Evolutionary conservation across 2,888 invertebrate species (phyloP), one percentile per base, ranked within the genome.

Genomic region (Marronus borbonicus): DNA sequence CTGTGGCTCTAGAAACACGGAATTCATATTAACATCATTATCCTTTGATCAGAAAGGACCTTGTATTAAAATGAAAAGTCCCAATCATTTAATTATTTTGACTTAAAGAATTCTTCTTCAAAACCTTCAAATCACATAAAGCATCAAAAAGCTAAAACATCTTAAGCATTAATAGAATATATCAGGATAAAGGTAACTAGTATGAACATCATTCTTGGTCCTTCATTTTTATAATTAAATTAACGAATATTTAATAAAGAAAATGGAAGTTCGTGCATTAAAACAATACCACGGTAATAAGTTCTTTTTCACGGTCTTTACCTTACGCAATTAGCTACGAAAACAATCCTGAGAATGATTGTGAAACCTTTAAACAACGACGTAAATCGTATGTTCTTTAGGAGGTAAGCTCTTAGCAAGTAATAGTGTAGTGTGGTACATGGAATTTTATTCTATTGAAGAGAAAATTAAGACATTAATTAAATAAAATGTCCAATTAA

Each of bases 401-500:
- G 44, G 44, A 44, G 44, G 44, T 44, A 44, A 7, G 44, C 44
- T 12, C 44, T 12, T 39, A 3, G 39, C 1, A 44, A 44, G 44
- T 44, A 55, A 55, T 3, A n/a, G 17, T 55, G 20, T 8, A 2
- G n/a, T 55, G 17, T 20, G 55, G 20, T 8, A 5, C 24, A 20
- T 55, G 20, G 17, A 20, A 7, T 55, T 8, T 39, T 17, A 10
- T n/a, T 65, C 14, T 7, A 17, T 39, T 7, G 17, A 5, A 39
- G 10, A 12, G 17, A 66, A 39, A 39, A 66, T 17, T 66, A 66
- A n/a, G 8, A 10, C 20, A 39, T 66, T 44, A 66, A 66, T 66
- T 44, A 66, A 44, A 17, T 39, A 66, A 66, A 44, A n/a, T 66
- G 39, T 44, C 44, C 44, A 66, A 66, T 66, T 66, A 44, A n/a